These are phyloP conservation scores for Mastacembelus armatus DNA, from an alignment of 2,797 vertebrate species.

Conservation along the genomic window DNA sequence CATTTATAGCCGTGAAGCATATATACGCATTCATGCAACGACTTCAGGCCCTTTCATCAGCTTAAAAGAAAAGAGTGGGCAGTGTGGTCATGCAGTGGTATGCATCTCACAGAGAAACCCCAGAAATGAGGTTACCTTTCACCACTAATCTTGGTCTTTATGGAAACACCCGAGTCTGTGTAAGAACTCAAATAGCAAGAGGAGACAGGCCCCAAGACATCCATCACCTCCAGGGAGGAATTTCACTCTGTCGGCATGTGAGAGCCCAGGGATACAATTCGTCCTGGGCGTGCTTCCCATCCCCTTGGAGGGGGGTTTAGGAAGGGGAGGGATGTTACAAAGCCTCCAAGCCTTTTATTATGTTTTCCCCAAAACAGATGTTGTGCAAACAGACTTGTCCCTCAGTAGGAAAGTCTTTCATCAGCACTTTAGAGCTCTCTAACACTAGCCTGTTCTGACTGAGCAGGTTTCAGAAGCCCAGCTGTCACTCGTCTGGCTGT, in stretches of 20 bases:
- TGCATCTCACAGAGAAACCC: constrained; percentile 43
- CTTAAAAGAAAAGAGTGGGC: constrained; percentile 14
- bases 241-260: constrained; percentile 72
- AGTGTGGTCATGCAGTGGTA: constrained; percentile 21
- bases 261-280: constrained; percentile 65
- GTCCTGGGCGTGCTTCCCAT: constrained; percentile 61
- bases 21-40: too few species aligned
- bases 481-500: constrained; percentile 73
- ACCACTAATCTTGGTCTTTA: constrained; percentile 61
- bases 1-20: too few species aligned
- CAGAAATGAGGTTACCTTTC: constrained; percentile 57
- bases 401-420: constrained; percentile 78
- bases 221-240: constrained; percentile 79
- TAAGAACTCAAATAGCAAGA: constrained; percentile 75
- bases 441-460: constrained; percentile 56
- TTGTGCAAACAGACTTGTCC: constrained; percentile 80
- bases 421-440: constrained; percentile 70
- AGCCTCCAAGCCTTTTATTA: constrained; percentile 83
- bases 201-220: constrained; percentile 80
- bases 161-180: constrained; percentile 63
- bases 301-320: constrained; percentile 47
- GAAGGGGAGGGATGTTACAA: constrained; percentile 54
- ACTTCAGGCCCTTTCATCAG: constrained; percentile 9
- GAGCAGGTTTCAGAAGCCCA: constrained; percentile 75
- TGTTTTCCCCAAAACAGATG: constrained; percentile 83